Evolutionary conservation across 2,888 invertebrate genomes (phyloP).

Genomic region (Tineola bisselliella): DNA sequence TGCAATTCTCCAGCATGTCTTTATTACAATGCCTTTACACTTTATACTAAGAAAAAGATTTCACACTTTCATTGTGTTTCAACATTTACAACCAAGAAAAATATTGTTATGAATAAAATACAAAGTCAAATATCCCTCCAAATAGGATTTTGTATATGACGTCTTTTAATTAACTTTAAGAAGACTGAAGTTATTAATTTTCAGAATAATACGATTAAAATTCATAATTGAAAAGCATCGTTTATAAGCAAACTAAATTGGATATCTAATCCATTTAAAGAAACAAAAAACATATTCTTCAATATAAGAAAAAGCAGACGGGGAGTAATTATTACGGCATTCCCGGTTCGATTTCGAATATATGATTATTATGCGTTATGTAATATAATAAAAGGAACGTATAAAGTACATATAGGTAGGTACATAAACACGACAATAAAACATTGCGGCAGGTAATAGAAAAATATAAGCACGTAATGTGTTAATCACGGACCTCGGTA

Average conservation of each 20-base stretch:
- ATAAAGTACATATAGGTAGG: neutral
- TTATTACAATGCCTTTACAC: neutral
- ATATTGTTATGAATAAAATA: neutral
- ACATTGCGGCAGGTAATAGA: neutral
- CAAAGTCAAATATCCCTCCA: neutral
- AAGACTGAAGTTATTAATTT: neutral
- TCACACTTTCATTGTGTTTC: neutral
- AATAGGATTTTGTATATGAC: neutral
- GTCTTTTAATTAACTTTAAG: neutral
- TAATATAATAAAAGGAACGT: too few species aligned
- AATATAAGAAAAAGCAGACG: too few species aligned
- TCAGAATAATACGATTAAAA: neutral
- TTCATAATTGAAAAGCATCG: neutral
- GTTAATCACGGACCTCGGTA: neutral
- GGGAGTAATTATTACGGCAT: too few species aligned
- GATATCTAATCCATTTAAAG: neutral
- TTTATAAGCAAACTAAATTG: neutral
- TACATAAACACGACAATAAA: neutral
- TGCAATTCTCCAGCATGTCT: neutral
- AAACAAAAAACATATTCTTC: too few species aligned
- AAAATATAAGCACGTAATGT: neutral
- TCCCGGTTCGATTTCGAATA: too few species aligned
- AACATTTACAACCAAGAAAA: neutral
- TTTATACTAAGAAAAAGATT: neutral
- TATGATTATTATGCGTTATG: too few species aligned